Evolutionary conservation across 2,888 invertebrate genomes (phyloP).

Genomic region (Erebia palarica): DNA sequence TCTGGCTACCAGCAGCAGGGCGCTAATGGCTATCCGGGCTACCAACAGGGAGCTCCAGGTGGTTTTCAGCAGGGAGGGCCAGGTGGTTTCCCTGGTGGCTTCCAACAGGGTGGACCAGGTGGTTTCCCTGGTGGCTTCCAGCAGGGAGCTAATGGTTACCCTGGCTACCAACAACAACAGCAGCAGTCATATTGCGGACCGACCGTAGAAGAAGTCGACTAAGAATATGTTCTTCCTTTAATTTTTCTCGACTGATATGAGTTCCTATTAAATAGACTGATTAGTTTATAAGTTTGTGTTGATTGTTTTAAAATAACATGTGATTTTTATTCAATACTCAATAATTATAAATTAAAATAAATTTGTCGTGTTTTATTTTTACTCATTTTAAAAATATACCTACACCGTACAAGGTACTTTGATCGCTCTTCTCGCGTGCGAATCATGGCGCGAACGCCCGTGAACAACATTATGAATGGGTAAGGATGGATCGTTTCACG

Average conservation of each 20-base stretch:
- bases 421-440: too few relatives aligned
- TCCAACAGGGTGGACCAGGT: not conserved
- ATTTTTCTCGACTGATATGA: not conserved
- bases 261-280: not conserved
- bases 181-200: not conserved
- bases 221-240: not conserved
- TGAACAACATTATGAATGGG: too few relatives aligned
- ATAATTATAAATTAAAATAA: not conserved
- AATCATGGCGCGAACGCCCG: too few relatives aligned
- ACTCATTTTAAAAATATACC: too few relatives aligned
- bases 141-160: conserved; percentile 44
- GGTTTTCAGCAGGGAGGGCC: not conserved
- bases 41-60: not conserved
- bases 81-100: not conserved
- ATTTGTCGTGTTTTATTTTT: not conserved
- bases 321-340: not conserved
- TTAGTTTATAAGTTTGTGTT: not conserved
- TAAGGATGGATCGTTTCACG: too few relatives aligned
- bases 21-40: not conserved
- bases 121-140: not conserved
- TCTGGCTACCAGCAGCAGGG: conserved; percentile 48
- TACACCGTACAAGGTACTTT: too few relatives aligned
- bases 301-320: not conserved
- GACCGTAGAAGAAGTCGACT: conserved; percentile 6
- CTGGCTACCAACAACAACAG: conserved; percentile 43